These are phyloP conservation scores for Nesidiocoris tenuis DNA, from an alignment of 2,888 invertebrate genomes.

Conservation along the genomic window DNA sequence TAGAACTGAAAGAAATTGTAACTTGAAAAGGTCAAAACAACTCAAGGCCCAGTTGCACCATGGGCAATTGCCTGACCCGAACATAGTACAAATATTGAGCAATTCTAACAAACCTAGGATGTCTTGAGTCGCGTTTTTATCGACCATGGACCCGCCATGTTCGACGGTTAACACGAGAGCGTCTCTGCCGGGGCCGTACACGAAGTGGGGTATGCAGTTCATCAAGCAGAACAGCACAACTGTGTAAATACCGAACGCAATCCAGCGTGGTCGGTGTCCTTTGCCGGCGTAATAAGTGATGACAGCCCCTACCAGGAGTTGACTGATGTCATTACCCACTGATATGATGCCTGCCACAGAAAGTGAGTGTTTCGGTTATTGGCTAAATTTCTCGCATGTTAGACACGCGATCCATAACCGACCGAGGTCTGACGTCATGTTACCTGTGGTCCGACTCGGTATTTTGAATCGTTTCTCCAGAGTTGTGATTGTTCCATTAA, in stretches of 20 bases:
- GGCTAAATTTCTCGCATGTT: no score
- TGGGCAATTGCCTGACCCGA: no score
- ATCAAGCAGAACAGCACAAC: slow-evolving; percentile 67
- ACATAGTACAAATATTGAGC: no score
- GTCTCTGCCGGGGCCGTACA: slow-evolving; percentile 69
- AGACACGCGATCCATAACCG: no score
- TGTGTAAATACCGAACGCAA: slow-evolving; percentile 63
- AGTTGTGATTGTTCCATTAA: slow-evolving; percentile 72
- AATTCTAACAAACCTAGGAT: slow-evolving; percentile 53
- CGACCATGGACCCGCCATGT: slow-evolving; percentile 55
- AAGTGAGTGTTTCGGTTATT: no score
- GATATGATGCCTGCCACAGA: slow-evolving; percentile 62
- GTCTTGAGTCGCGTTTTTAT: slow-evolving; percentile 56
- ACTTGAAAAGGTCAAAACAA: no score
- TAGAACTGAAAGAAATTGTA: no score
- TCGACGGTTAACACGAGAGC: slow-evolving; percentile 64
- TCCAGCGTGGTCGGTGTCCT: slow-evolving; percentile 72
- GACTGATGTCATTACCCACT: slow-evolving; percentile 73
- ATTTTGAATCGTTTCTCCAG: slow-evolving; percentile 73
- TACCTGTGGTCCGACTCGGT: slow-evolving; percentile 68
- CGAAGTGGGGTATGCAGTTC: slow-evolving; percentile 66
- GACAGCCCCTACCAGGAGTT: slow-evolving; percentile 65
- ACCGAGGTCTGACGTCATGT: not conserved
- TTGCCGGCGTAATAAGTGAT: slow-evolving; percentile 70
- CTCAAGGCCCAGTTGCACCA: no score